Evolutionary conservation across 2,888 invertebrate species (phyloP).

Genomic region (Yponomeuta sedellus): DNA sequence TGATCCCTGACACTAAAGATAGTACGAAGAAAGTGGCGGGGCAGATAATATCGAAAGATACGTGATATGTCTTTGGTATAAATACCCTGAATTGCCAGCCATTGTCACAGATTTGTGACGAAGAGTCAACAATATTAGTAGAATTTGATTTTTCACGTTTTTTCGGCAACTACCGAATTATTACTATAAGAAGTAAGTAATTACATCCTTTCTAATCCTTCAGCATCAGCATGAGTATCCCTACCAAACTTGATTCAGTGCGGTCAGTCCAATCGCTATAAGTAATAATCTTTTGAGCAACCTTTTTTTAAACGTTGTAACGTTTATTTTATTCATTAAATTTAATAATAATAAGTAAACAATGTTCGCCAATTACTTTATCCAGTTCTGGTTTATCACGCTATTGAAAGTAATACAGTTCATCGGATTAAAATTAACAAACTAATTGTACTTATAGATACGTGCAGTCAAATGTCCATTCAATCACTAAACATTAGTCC

Average conservation of each 20-base stretch:
- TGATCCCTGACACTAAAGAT: background rate
- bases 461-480: no score
- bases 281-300: no score
- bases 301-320: no score
- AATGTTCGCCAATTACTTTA: no score
- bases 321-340: no score
- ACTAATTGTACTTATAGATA: no score
- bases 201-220: background rate
- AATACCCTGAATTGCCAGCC: constrained; percentile 27
- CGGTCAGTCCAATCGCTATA: no score
- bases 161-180: background rate
- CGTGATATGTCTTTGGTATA: constrained; percentile 35
- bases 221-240: background rate
- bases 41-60: constrained; percentile 25
- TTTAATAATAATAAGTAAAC: no score
- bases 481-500: no score
- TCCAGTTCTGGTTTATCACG: no score
- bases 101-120: constrained; percentile 21
- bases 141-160: background rate
- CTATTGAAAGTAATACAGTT: no score
- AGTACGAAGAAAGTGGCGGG: background rate
- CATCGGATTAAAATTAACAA: no score
- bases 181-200: background rate
- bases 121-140: constrained; percentile 2
- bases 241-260: background rate